Percentiles rank a stretch among this genome's conserved stretches.
phyloP scores from a whole-genome alignment of 2,113 vertebrate genomes.

The Paracanthobrama guichenoti region DNA sequence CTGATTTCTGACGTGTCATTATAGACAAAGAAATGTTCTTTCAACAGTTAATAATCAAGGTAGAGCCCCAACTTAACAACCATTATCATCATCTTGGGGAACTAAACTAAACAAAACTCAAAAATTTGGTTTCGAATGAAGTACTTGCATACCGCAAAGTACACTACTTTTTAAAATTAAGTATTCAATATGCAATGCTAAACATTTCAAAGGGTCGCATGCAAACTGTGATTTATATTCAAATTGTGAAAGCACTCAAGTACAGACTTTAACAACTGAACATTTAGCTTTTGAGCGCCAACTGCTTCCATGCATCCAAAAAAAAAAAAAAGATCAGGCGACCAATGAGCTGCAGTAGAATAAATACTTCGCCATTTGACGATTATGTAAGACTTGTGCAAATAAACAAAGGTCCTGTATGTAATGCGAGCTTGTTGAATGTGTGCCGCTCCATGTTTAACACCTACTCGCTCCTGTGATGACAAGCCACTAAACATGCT shows the following conservation, averaged over 20 bases:
- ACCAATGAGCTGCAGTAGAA: background rate
- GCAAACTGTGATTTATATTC: background rate
- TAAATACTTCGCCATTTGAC: background rate
- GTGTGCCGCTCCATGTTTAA: background rate
- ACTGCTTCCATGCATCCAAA: background rate
- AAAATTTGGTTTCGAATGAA: background rate
- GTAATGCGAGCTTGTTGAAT: conserved; percentile 5
- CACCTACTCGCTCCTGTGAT: background rate
- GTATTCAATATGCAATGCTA: background rate
- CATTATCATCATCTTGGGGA: too few species aligned
- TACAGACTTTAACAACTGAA: background rate
- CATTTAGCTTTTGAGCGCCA: too few species aligned
- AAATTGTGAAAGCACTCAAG: background rate
- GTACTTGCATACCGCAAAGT: too few species aligned
- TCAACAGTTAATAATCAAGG: too few species aligned
- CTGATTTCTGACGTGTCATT: too few species aligned
- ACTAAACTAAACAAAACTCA: too few species aligned
- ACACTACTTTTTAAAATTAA: background rate
- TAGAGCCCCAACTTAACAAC: too few species aligned
- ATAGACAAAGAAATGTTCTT: too few species aligned
- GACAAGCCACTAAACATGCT: background rate
- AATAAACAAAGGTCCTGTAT: conserved; percentile 13
- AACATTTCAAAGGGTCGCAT: background rate
- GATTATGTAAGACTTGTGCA: background rate
- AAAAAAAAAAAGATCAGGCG: background rate